Evolutionary conservation across 2,888 invertebrate species (phyloP), one percentile per base, ranked within the genome.

Genomic region (Trissolcus japonicus): DNA sequence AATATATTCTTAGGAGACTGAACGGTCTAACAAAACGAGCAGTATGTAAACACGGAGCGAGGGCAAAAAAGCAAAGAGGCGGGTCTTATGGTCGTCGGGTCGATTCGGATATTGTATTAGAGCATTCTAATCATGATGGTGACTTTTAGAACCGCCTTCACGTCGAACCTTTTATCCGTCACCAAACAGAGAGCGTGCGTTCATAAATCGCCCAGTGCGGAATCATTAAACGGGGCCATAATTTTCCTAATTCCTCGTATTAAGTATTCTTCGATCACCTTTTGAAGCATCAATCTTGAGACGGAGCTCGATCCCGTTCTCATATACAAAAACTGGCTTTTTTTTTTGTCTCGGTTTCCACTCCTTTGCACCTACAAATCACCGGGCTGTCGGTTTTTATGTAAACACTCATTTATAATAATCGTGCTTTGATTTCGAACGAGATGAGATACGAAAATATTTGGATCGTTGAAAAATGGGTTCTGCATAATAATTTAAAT

Each of bases 331-430:
- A 57, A 57, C 25, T n/a, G 1, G 2, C 6, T 16, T 55, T 66
- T 66, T 73, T 73, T 73, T 17, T 59, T 21, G 9, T 19, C 19
- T 13, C 48, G 46, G 1, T 40, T 54, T 55, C 60, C 51, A 35
- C 35, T 50, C 62, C 56, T 73, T 73, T 65, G 65, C 65, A 60
- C 17, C 60, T n/a, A 73, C 59, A 73, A 73, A 73, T 73, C 72
- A 72, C 19, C 17, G 9, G 9, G 16, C 25, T 59, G 63, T 59
- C 59, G 17, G 59, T 59, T 63, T 59, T 46, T 29, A 46, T 53
- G 59, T 72, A 72, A 72, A 72, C 54, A 72, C 63, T 59, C 72
- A 17, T 72, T 63, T 54, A 59, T 53, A 72, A 72, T 72, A 43
- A 72, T 72, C 53, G 54, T 25, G n/a, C 21, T 14, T 46, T 43